These are phyloP conservation scores for Cryptotermes secundus DNA, from an alignment of 1,140 invertebrate genomes.

Conservation along the genomic window DNA sequence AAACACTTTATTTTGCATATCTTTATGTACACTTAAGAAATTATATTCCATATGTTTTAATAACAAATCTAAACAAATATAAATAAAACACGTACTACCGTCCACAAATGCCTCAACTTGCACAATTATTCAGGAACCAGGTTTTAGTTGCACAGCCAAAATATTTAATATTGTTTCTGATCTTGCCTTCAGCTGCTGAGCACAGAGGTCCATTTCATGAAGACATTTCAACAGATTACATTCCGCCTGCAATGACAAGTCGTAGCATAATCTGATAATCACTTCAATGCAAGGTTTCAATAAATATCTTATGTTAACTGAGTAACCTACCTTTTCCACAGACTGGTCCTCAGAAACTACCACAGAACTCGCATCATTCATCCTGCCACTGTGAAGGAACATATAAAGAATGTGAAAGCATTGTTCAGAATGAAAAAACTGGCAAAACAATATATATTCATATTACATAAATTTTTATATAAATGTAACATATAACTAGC, in stretches of 20 bases:
- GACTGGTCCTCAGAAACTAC: background rate
- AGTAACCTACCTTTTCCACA: background rate
- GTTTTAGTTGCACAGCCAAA: background rate
- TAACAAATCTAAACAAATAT: background rate
- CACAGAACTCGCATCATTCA: background rate
- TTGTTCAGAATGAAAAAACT: too few species aligned
- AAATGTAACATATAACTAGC: too few species aligned
- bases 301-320: background rate
- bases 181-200: constrained; percentile 6
- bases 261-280: too few species aligned
- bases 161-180: background rate
- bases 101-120: background rate
- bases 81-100: background rate
- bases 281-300: too few species aligned
- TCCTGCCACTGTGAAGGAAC: background rate
- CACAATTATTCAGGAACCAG: background rate
- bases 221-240: background rate
- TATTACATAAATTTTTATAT: too few species aligned
- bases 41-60: background rate
- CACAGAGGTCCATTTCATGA: background rate
- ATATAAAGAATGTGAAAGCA: too few species aligned
- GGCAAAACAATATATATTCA: too few species aligned
- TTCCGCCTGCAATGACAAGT: background rate
- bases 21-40: background rate
- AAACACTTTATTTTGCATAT: too few species aligned